Conservation (phyloP, 1,140 invertebrate genomes). For the Hyles vespertilio region DNA sequence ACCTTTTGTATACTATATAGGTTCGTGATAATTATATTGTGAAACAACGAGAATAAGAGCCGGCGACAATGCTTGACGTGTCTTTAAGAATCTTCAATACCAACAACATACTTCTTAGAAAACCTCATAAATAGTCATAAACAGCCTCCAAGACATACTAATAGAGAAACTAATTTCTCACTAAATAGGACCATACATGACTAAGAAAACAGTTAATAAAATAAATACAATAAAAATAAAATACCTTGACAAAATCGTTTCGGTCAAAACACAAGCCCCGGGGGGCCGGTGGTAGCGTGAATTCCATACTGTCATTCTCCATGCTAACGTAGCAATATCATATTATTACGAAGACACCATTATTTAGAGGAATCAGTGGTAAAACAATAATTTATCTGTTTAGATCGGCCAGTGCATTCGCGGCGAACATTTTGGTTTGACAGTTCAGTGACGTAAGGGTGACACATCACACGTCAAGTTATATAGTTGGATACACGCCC, state of each 20-base stretch:
- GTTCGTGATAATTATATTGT: neutral
- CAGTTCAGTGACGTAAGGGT: conserved; percentile 50
- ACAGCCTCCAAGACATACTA: too few species aligned
- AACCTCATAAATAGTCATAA: too few species aligned
- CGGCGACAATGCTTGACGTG: conserved; percentile 6
- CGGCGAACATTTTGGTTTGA: conserved; percentile 59
- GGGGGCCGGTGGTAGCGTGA: conserved; percentile 64
- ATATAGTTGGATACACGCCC: neutral
- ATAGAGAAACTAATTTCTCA: too few species aligned
- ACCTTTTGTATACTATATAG: too few species aligned
- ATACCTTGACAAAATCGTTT: conserved; percentile 76
- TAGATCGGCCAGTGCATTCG: conserved; percentile 32
- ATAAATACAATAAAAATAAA: neutral
- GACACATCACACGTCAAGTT: conserved; percentile 56
- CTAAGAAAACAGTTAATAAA: neutral
- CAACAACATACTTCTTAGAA: neutral
- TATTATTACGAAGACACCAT: conserved; percentile 64
- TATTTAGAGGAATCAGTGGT: conserved; percentile 41
- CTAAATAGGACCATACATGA: neutral
- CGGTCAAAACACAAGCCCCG: conserved; percentile 83
- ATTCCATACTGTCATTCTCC: conserved; percentile 54
- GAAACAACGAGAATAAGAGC: neutral
- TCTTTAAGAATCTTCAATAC: neutral
- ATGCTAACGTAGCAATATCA: conserved; percentile 42
- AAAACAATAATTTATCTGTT: conserved; percentile 45